These are phyloP conservation scores for Argynnis bischoffii DNA, from an alignment of 2,888 invertebrate genomes.

Conservation along the genomic window DNA sequence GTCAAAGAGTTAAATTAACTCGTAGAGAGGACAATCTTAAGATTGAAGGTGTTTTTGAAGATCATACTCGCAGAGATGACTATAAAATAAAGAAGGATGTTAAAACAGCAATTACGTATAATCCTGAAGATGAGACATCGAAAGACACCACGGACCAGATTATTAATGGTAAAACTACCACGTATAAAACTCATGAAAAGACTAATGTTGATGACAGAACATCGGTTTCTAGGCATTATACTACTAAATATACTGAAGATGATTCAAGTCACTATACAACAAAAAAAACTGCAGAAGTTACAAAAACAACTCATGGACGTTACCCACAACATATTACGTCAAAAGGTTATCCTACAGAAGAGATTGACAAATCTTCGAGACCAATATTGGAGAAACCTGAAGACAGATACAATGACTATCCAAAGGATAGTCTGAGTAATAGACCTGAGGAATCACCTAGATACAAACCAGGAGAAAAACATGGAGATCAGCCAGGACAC, in stretches of 20 bases:
- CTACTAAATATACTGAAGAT: constrained; percentile 17
- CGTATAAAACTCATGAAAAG: constrained; percentile 24
- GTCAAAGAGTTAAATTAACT: constrained; percentile 79
- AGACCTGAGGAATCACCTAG: constrained; percentile 45
- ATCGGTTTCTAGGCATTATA: constrained; percentile 45
- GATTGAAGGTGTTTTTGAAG: constrained; percentile 85
- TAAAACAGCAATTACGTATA: constrained; percentile 79
- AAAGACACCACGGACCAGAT: constrained; percentile 69
- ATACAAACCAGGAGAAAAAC: constrained; percentile 68
- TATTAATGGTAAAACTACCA: constrained; percentile 32
- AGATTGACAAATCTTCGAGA: constrained; percentile 62
- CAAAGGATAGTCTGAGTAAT: not conserved
- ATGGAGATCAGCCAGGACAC: constrained; percentile 49
- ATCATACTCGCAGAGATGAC: constrained; percentile 81
- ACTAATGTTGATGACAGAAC: constrained; percentile 37
- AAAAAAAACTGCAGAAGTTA: constrained; percentile 8
- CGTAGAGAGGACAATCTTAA: constrained; percentile 82
- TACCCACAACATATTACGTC: constrained; percentile 18
- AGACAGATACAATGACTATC: constrained; percentile 1
- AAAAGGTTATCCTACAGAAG: constrained; percentile 76
- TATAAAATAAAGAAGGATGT: constrained; percentile 81
- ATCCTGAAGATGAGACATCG: constrained; percentile 77
- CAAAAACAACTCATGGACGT: constrained; percentile 1
- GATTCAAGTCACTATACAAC: constrained; percentile 16
- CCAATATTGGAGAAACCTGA: constrained; percentile 50